These are phyloP conservation scores for Sinopyrophorus schimmeli DNA, from an alignment of 2,888 invertebrate species.

Conservation along the genomic window DNA sequence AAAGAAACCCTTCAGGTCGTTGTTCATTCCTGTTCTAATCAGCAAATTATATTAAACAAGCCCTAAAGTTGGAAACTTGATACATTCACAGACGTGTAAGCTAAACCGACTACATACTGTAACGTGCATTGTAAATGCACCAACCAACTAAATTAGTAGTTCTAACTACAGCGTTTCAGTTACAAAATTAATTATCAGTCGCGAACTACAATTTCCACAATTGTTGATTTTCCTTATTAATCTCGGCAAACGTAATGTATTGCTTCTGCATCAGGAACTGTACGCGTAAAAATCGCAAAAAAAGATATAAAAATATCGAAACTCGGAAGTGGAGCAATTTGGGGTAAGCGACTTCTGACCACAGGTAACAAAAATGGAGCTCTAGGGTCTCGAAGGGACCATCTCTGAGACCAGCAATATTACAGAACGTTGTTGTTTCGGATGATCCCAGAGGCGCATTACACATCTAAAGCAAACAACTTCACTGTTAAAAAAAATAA, in stretches of 20 bases:
- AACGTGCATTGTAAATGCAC: not conserved
- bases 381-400: conserved; percentile 19
- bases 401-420: conserved; percentile 18
- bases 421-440: conserved; percentile 10
- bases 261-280: too few relatives aligned
- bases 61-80: conserved; percentile 27
- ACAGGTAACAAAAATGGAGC: conserved; percentile 18
- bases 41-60: conserved; percentile 25
- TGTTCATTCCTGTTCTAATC: conserved; percentile 20
- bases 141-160: too few relatives aligned
- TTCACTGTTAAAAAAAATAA: conserved; percentile 11
- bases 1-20: conserved; percentile 37
- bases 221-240: too few relatives aligned
- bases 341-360: conserved; percentile 18
- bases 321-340: conserved; percentile 23
- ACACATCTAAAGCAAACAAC: conserved; percentile 13
- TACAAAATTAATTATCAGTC: too few relatives aligned
- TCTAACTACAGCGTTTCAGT: too few relatives aligned
- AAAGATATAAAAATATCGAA: too few relatives aligned
- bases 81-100: conserved; percentile 18
- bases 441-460: conserved; percentile 19
- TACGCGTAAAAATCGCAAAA: too few relatives aligned
- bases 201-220: too few relatives aligned
- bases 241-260: too few relatives aligned
- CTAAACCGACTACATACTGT: conserved; percentile 9